A percentile compares a stretch with the other conserved stretches of the same genome.
phyloP scores from a whole-genome alignment of 2,113 vertebrate species.

The Seriola quinqueradiata region DNA sequence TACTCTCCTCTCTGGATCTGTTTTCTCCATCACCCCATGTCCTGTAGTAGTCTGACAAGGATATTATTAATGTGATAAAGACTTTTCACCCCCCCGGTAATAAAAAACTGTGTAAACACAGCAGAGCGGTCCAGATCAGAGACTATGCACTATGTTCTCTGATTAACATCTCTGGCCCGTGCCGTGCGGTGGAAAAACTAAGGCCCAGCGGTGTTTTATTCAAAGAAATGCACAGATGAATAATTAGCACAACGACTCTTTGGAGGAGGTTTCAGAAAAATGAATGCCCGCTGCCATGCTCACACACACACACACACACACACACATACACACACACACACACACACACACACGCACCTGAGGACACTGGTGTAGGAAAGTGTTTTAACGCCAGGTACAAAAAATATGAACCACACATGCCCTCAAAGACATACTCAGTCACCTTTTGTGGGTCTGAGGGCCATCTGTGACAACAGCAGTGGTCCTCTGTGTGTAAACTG shows the following conservation, averaged over 20 bases:
- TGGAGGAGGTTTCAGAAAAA: constrained; percentile 37
- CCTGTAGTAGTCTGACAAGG: constrained; percentile 54
- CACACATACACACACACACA: constrained; percentile 25
- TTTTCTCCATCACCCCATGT: constrained; percentile 65
- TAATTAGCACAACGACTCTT: constrained; percentile 45
- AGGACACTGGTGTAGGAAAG: constrained; percentile 34
- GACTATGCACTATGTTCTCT: constrained; percentile 54
- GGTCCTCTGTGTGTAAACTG: constrained; percentile 56
- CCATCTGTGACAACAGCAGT: constrained; percentile 73
- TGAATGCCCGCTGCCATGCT: constrained; percentile 17
- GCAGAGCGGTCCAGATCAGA: constrained; percentile 69
- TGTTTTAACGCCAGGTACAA: constrained; percentile 21
- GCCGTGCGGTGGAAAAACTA: constrained; percentile 47
- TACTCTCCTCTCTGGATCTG: constrained; percentile 57
- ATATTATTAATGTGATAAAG: constrained; percentile 78
- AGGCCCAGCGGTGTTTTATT: constrained; percentile 61
- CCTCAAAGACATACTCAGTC: constrained; percentile 31
- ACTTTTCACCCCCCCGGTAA: constrained; percentile 68
- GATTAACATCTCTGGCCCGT: constrained; percentile 75
- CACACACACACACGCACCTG: constrained; percentile 31
- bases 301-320: constrained; percentile 24
- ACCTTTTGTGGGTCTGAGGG: constrained; percentile 50
- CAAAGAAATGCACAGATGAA: constrained; percentile 59
- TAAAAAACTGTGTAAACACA: constrained; percentile 69
- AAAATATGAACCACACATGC: constrained; percentile 37